Conservation (phyloP, 2,888 invertebrate genomes). For the Galerucella pusilla region DNA sequence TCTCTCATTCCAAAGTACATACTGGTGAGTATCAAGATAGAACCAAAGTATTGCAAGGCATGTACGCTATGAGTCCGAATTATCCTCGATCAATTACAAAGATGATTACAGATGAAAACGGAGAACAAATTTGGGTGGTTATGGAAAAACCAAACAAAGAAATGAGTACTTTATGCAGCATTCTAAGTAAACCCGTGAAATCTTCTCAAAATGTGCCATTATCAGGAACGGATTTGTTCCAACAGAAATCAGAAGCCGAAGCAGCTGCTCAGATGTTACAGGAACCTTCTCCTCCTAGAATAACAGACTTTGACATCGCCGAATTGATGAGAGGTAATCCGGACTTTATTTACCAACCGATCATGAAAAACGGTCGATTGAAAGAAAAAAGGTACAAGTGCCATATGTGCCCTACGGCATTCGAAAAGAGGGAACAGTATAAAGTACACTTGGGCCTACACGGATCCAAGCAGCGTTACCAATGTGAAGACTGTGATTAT, state of each 20-base stretch:
- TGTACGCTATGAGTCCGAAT: constrained; percentile 73
- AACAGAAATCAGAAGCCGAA: constrained; percentile 71
- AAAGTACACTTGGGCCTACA: constrained; percentile 85
- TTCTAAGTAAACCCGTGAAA: constrained; percentile 52
- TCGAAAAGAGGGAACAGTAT: constrained; percentile 87
- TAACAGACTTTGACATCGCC: constrained; percentile 76
- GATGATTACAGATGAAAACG: constrained; percentile 61
- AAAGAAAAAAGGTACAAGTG: constrained; percentile 85
- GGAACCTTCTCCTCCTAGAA: constrained; percentile 51
- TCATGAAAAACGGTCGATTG: constrained; percentile 77
- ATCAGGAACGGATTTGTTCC: constrained; percentile 75
- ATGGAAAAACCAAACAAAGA: constrained; percentile 50
- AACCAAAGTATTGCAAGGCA: constrained; percentile 74
- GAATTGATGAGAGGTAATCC: constrained; percentile 80
- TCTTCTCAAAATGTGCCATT: constrained; percentile 67
- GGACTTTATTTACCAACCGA: constrained; percentile 80
- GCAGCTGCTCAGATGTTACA: constrained; percentile 66
- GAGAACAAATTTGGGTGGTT: constrained; percentile 67
- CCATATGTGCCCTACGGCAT: constrained; percentile 87
- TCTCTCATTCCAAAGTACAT: constrained; percentile 78
- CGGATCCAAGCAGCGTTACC: constrained; percentile 84
- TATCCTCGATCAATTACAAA: constrained; percentile 73
- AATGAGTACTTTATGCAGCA: constrained; percentile 48
- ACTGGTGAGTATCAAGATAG: constrained; percentile 82
- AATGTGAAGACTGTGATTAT: constrained; percentile 87